phyloP scores from a whole-genome alignment of 2,113 vertebrate genomes.

The Accipiter cooperii region DNA sequence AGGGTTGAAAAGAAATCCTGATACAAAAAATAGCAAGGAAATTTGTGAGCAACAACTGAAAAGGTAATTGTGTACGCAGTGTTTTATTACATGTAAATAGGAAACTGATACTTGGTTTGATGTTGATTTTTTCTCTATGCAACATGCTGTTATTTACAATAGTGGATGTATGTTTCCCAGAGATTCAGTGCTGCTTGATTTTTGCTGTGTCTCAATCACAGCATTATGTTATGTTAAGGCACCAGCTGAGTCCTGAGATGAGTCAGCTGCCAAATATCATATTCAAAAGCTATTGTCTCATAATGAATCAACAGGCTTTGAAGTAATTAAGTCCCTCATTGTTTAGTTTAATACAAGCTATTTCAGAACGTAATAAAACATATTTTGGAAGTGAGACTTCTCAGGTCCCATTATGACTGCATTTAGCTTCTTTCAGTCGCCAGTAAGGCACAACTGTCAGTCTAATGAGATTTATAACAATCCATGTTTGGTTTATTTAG shows the following conservation, averaged over 20 bases:
- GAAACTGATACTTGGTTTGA: constrained; percentile 6
- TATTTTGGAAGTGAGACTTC: not conserved
- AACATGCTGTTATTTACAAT: constrained; percentile 1
- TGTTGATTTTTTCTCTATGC: not conserved
- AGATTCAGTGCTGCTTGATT: not conserved
- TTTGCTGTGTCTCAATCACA: not conserved
- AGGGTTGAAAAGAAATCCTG: not conserved
- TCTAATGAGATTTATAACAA: constrained; percentile 5
- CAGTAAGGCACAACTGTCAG: not conserved
- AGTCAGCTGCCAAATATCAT: constrained; percentile 6
- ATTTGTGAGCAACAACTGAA: not conserved
- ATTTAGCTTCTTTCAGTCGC: constrained; percentile 12
- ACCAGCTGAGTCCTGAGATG: constrained; percentile 24
- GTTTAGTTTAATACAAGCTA: constrained; percentile 28
- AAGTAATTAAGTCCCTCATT: constrained; percentile 49
- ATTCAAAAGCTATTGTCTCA: constrained; percentile 47
- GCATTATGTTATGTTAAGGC: not conserved
- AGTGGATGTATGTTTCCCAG: not conserved
- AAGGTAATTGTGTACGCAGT: not conserved
- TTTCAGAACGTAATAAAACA: constrained; percentile 41
- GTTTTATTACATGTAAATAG: not conserved
- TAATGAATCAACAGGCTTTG: constrained; percentile 42
- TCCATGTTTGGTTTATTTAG: not conserved
- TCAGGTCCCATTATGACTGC: not conserved
- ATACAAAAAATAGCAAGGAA: not conserved